Conservation (phyloP, 2,888 invertebrate genomes). For the Callosobruchus maculatus region DNA sequence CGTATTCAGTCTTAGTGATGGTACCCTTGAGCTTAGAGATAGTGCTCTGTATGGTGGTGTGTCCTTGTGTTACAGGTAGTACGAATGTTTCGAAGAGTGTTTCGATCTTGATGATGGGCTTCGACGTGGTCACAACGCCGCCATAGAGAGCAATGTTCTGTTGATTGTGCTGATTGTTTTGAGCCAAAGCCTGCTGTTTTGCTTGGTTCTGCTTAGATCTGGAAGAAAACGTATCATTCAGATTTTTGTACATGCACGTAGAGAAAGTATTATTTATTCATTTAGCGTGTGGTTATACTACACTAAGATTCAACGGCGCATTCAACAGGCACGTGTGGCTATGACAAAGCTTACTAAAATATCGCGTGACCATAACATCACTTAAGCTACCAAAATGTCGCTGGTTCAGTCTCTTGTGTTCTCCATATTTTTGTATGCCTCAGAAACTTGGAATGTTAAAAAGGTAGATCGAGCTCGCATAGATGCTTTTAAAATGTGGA, state of each 20-base stretch:
- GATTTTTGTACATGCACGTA: not conserved
- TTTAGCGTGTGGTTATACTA: no score
- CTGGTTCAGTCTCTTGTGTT: no score
- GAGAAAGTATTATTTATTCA: constrained; percentile 38
- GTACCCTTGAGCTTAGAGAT: constrained; percentile 74
- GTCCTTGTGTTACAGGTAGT: constrained; percentile 73
- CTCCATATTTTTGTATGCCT: no score
- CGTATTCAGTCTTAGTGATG: constrained; percentile 74
- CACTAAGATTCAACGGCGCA: no score
- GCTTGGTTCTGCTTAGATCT: constrained; percentile 48
- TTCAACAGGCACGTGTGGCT: no score
- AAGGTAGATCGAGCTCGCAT: no score
- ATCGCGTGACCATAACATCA: no score
- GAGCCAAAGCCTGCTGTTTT: constrained; percentile 45
- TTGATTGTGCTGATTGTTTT: constrained; percentile 65
- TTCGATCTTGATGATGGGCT: constrained; percentile 70
- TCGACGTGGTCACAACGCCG: constrained; percentile 74
- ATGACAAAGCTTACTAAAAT: no score
- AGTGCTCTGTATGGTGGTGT: constrained; percentile 72
- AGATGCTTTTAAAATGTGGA: no score
- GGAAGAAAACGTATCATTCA: not conserved
- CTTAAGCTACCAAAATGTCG: no score
- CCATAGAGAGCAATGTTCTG: constrained; percentile 57
- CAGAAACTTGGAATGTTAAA: no score
- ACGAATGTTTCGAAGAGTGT: constrained; percentile 81